Conservation (phyloP, 2,797 vertebrate genomes). For the Luscinia luscinia region DNA sequence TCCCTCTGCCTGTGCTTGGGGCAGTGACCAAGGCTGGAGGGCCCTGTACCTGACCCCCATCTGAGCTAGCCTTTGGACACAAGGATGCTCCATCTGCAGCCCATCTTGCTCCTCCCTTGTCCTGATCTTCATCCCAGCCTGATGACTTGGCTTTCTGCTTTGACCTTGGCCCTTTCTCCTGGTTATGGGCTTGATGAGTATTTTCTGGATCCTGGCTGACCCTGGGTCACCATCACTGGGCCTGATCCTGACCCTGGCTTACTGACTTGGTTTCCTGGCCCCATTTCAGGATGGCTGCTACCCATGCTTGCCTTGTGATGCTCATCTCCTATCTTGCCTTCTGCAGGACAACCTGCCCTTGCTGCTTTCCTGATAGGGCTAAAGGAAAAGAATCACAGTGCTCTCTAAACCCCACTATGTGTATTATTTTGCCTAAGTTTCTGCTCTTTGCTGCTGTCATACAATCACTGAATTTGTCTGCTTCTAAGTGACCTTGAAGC, state of each 20-base stretch:
- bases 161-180: neutral
- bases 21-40: neutral
- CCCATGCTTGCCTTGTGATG: fast-evolving
- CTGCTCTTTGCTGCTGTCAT: neutral
- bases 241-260: neutral
- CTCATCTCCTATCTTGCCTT: neutral
- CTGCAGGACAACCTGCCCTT: neutral
- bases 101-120: fast-evolving
- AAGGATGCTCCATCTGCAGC: neutral
- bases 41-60: fast-evolving
- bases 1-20: neutral
- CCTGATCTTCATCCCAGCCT: too few relatives aligned
- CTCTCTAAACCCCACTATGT: neutral
- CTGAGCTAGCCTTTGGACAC: fast-evolving
- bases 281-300: neutral
- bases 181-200: neutral
- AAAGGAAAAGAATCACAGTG: neutral
- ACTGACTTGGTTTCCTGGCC: neutral
- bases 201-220: neutral
- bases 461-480: neutral
- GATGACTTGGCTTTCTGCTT: neutral
- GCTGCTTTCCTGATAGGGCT: neutral
- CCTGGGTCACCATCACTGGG: neutral
- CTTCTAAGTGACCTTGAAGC: neutral
- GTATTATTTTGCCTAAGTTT: neutral